Evolutionary conservation across 2,113 vertebrate species (phyloP), one percentile per base, ranked within the genome.

Genomic region (Apaloderma vittatum): DNA sequence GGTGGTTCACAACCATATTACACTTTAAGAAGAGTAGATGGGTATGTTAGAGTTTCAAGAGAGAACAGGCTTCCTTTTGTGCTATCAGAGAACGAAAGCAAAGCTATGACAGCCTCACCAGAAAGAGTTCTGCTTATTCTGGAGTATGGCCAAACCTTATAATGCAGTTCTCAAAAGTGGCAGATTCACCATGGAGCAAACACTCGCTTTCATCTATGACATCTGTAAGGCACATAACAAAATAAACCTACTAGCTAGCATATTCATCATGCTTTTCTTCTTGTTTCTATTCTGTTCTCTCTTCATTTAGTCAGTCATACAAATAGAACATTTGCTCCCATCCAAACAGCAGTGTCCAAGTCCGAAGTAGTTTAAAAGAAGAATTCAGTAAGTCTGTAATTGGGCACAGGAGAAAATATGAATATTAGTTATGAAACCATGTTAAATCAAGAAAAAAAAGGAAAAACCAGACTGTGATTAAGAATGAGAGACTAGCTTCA

Each of bases 1-100:
- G 36, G 58, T 30, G 0, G 0, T 67, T n/a, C 13, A 34, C 15
- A 59, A 43, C 2, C 4, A 36, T 67, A 30, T 20, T 19, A 22
- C 20, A 36, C 7, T 68, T 88, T 48, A 30, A 66, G 11, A 73
- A 81, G 15, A 11, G 8, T 32, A 49, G 26, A 61, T 55, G 8
- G 1, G 1, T 46, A 29, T 15, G 12, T 34, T 21, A 46, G 19
- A 67, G 74, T 59, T 90, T 75, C 20, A 63, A 79, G 23, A 71
- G 11, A 84, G n/a, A 83, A 63, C 2, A 1, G 8, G 1, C 8
- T 92, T 84, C 7, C 8, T 77, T 46, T 70, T 66, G 9, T 46
- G 5, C 3, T 61, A 11, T 21, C 36, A 8, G 18, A 90, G 15
- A 86, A 82, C 34, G 13, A 90, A 78, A 72, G 0, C 3, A 52